Conservation (phyloP, 30 jellyfish, hydroid and myxozoan species). For the Hydra vulgaris region DNA sequence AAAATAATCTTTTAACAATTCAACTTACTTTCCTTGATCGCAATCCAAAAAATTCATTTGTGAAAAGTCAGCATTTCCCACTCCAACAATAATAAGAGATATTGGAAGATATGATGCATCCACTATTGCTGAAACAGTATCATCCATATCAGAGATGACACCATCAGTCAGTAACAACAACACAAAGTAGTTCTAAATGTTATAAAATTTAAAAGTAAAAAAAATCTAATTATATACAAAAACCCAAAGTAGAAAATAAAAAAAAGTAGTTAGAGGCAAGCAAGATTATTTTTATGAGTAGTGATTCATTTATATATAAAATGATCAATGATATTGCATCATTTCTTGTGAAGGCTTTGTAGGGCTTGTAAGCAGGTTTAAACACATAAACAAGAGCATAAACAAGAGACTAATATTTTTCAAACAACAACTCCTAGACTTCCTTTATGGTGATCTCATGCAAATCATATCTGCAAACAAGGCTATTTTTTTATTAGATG, state of each 20-base stretch:
- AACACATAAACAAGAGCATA: too few relatives aligned
- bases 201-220: neutral
- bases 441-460: too few relatives aligned
- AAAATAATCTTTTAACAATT: too few relatives aligned
- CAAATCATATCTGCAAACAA: too few relatives aligned
- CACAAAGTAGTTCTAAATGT: constrained; percentile 60
- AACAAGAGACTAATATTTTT: too few relatives aligned
- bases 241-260: neutral
- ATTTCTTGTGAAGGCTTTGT: too few relatives aligned
- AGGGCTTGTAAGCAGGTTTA: too few relatives aligned
- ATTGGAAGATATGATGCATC: constrained; percentile 72
- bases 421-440: too few relatives aligned
- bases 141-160: constrained; percentile 82
- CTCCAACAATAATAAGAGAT: constrained; percentile 88
- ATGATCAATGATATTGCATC: too few relatives aligned
- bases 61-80: constrained; percentile 68
- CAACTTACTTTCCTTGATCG: constrained; percentile 50
- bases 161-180: constrained; percentile 85
- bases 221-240: neutral
- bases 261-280: neutral
- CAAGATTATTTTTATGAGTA: neutral
- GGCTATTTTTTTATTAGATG: too few relatives aligned
- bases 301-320: too few relatives aligned
- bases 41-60: constrained; percentile 81
- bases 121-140: constrained; percentile 53